Evolutionary conservation across 2,797 vertebrate species (phyloP).

Genomic region (Chaunax sp.): DNA sequence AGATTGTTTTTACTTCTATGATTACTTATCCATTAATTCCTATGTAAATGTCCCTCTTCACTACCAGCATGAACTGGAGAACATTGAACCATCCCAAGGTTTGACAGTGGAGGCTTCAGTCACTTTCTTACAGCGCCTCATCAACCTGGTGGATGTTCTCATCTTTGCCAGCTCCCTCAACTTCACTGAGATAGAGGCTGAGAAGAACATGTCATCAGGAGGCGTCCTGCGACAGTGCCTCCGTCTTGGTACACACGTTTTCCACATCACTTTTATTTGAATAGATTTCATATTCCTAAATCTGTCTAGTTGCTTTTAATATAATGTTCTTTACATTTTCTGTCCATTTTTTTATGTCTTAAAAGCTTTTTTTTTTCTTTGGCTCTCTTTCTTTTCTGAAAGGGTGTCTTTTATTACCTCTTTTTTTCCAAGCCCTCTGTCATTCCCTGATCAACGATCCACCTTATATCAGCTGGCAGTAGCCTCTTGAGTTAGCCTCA

Average conservation of each 20-base stretch:
- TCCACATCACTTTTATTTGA: background rate
- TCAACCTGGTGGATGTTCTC: constrained; percentile 96
- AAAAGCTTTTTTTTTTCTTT: background rate
- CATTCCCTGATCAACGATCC: constrained; percentile 50
- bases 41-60: constrained; percentile 23
- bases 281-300: background rate
- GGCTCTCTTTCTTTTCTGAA: background rate
- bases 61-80: constrained; percentile 93
- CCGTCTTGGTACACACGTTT: constrained; percentile 86
- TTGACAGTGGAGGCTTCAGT: constrained; percentile 92
- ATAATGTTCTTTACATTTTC: background rate
- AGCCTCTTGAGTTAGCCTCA: constrained; percentile 50
- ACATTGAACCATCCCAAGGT: constrained; percentile 94
- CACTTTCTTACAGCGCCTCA: constrained; percentile 93
- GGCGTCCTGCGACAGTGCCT: constrained; percentile 96
- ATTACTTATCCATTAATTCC: background rate
- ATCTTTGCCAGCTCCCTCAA: constrained; percentile 97
- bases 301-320: background rate
- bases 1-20: too few relatives aligned
- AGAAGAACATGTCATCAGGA: constrained; percentile 99
- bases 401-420: constrained; percentile 27
- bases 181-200: constrained; percentile 97
- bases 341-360: background rate
- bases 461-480: constrained; percentile 46
- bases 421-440: constrained; percentile 37